phyloP scores from a whole-genome alignment of 2,888 invertebrate genomes.

The Mesorhabditis belari region DNA sequence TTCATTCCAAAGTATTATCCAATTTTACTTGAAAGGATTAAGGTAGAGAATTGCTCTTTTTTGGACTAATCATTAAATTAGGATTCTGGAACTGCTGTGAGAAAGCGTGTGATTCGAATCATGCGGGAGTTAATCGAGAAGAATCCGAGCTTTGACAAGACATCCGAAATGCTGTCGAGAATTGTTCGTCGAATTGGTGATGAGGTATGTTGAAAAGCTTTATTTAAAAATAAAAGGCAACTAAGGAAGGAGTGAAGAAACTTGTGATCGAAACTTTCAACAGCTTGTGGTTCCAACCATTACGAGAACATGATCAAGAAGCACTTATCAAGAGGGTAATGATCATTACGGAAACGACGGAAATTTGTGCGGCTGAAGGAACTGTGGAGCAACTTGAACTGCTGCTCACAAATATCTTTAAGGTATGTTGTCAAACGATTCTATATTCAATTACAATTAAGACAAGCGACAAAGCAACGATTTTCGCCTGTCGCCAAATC shows the following conservation, averaged over 20 bases:
- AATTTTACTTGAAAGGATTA: slow-evolving; percentile 84
- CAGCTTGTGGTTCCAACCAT: slow-evolving; percentile 96
- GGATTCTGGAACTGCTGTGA: slow-evolving; percentile 95
- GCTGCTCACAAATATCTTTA: slow-evolving; percentile 65
- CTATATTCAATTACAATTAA: background rate
- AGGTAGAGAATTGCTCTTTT: too few relatives aligned
- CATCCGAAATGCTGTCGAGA: slow-evolving; percentile 84
- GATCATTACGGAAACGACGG: slow-evolving; percentile 21
- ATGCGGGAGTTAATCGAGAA: slow-evolving; percentile 95
- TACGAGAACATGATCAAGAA: slow-evolving; percentile 49
- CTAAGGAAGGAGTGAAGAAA: slow-evolving; percentile 74
- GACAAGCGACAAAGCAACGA: slow-evolving; percentile 7
- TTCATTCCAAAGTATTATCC: slow-evolving; percentile 95
- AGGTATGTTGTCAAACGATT: slow-evolving; percentile 5
- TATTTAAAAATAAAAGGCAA: too few relatives aligned
- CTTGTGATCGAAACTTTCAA: slow-evolving; percentile 97
- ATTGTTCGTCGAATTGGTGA: slow-evolving; percentile 97
- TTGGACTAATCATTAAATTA: too few relatives aligned
- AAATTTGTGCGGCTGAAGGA: slow-evolving; percentile 19
- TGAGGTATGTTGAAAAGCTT: too few relatives aligned
- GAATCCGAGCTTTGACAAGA: slow-evolving; percentile 89
- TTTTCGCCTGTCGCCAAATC: slow-evolving; percentile 73
- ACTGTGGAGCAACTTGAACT: slow-evolving; percentile 74
- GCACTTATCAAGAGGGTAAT: slow-evolving; percentile 37
- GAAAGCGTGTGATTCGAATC: slow-evolving; percentile 97